phyloP scores from a whole-genome alignment of 1,140 invertebrate species.

The Ptiloglossa arizonensis region DNA sequence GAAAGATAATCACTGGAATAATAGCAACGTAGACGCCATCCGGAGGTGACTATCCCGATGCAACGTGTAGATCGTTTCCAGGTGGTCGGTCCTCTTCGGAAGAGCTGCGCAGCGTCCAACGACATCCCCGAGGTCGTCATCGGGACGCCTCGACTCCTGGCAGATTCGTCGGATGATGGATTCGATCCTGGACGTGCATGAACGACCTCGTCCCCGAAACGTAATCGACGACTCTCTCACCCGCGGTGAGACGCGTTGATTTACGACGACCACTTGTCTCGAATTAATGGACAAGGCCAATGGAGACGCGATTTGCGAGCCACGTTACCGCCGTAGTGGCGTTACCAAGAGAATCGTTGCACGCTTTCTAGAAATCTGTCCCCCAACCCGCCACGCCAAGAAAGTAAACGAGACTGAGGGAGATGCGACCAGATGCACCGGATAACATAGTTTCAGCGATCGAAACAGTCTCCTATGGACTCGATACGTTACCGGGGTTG shows the following conservation, averaged over 20 bases:
- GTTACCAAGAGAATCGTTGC: slow-evolving; percentile 9
- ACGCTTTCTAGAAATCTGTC: slow-evolving; percentile 45
- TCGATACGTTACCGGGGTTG: neutral
- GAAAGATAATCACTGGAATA: slow-evolving; percentile 27
- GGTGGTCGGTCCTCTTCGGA: slow-evolving; percentile 1
- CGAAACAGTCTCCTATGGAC: neutral
- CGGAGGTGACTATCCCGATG: slow-evolving; percentile 4
- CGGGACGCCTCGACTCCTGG: neutral
- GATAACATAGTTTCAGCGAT: no score
- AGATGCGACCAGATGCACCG: neutral
- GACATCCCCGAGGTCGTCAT: slow-evolving; percentile 24
- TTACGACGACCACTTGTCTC: slow-evolving; percentile 50
- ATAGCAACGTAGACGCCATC: slow-evolving; percentile 10
- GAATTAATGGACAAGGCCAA: slow-evolving; percentile 60
- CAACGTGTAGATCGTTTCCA: slow-evolving; percentile 7
- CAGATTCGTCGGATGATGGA: slow-evolving; percentile 18
- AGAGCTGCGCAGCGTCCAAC: slow-evolving; percentile 13
- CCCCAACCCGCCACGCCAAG: neutral
- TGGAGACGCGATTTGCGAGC: slow-evolving; percentile 9
- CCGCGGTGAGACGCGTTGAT: slow-evolving; percentile 42
- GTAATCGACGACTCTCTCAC: slow-evolving; percentile 45
- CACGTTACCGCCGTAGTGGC: neutral
- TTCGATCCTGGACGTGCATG: slow-evolving; percentile 23
- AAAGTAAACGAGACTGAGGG: neutral
- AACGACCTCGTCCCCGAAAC: slow-evolving; percentile 53